Conservation (phyloP, 2,888 invertebrate species). For the Onthophagus sagittarius region DNA sequence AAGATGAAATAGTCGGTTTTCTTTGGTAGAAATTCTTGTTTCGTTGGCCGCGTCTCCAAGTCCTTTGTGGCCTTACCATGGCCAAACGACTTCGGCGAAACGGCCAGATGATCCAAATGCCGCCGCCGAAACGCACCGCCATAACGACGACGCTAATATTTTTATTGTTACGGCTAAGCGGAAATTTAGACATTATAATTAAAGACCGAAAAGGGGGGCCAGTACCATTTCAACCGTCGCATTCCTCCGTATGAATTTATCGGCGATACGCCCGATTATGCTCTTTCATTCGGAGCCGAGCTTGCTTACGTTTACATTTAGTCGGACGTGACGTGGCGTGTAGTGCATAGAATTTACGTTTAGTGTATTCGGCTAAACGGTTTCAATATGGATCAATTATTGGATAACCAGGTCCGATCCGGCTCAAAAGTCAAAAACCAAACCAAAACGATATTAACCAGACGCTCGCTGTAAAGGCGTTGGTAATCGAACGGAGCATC, state of each 20-base stretch:
- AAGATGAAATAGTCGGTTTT: background rate
- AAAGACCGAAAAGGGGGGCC: slow-evolving; percentile 3
- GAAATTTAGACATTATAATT: slow-evolving; percentile 14
- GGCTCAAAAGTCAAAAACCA: slow-evolving; percentile 22
- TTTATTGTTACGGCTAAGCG: slow-evolving; percentile 13
- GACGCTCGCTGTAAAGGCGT: slow-evolving; percentile 12
- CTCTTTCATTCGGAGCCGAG: background rate
- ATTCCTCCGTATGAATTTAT: slow-evolving; percentile 12
- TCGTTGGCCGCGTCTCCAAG: background rate
- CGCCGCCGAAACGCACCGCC: slow-evolving; percentile 4
- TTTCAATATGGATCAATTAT: background rate
- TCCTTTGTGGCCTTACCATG: background rate
- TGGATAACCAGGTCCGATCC: background rate
- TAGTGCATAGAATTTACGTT: background rate
- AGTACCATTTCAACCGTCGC: background rate
- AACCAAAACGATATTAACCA: slow-evolving; percentile 24
- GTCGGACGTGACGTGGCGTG: background rate
- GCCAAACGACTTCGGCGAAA: slow-evolving; percentile 9
- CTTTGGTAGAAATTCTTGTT: background rate
- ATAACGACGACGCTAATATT: slow-evolving; percentile 5
- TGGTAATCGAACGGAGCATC: background rate
- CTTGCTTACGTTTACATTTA: background rate
- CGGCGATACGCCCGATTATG: slow-evolving; percentile 2
- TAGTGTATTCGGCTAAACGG: background rate
- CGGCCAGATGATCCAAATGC: slow-evolving; percentile 7